Base-by-base conservation (phyloP, 2,797 vertebrate species). In the Crocodylus rhombifer region DNA sequence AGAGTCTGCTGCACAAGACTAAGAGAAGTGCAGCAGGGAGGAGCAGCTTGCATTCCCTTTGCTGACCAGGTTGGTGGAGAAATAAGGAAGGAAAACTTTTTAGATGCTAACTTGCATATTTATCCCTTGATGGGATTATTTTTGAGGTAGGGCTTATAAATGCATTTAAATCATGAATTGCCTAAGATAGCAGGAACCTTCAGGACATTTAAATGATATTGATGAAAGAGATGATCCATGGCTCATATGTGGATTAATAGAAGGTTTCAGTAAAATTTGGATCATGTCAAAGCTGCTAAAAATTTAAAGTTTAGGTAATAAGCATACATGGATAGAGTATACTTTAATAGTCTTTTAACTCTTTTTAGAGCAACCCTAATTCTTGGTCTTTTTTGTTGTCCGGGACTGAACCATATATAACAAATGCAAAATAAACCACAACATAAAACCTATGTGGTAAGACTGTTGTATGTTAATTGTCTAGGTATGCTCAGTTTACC, bases 211-310 rank as follows among this genome's bases (percentile, higher is more conserved):
- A 83, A 73, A 84, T 73, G 79, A 58, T n/a, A 77, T 15, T 79
- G 42, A 60, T 89, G 74, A 65, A 73, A 26, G 16, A n/a, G 91
- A 56, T 77, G 26, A 86, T 86, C 7, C 20, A 81, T 62, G 86
- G 42, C 61, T 82, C 57, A 65, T 84, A n/a, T 28, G 42, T 51
- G 62, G 87, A 77, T 78, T 79, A 74, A 82, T 82, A 75, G 36
- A 88, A 90, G 85, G 62, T 92, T 86, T 91, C 51, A 78, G n/a
- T 75, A 74, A 42, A 17, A 42, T 63, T 36, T 84, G 78, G 42
- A 17, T 74, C 18, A 79, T 51, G 51, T 94, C 73, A 57, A 87
- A 78, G 12, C 11, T 91, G 75, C 36, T 64, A 65, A 91, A 15
- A 5, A 6, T 62, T 93, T 73, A 25, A 15, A 73, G 23, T 76